Base-by-base conservation (phyloP, 2,888 invertebrate species). In the Neoitamus cyanurus region DNA sequence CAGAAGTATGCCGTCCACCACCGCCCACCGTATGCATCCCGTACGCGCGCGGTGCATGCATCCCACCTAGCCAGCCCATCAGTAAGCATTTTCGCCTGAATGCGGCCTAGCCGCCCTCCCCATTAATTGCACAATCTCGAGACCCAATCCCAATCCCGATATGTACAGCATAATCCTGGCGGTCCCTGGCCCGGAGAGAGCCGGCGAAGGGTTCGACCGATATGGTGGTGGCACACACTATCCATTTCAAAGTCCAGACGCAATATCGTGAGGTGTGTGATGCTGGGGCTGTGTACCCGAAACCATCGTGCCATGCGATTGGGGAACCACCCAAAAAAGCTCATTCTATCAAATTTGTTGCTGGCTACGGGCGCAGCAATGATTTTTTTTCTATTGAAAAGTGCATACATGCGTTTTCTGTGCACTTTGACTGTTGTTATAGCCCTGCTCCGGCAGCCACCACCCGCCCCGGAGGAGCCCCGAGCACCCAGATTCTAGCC, bases 311-410 rank as follows among this genome's bases (percentile, higher is more conserved):
- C 58, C 58, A 58, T 58, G 58, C 58, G 58, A 58, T 58, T 58
- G 58, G 58, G 75, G 42, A 75, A 58, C 82, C 70, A 70, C 69
- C 70, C 37, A 70, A 83, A 68, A 80, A 46, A 68, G 84, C 83
- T 86, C 86, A 84, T 86, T 86, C 84, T 86, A 86, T 86, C 86
- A 85, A 86, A 86, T 86, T 86, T 85, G 83, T 84, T 83, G 85
- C 77, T 82, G 86, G 72, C 75, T 83, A 83, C 37, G 36, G 68
- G 20, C 73, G 36, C 34, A 30, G 58, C 20, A 46, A 6, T 5
- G 28, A 34, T 80, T 36, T 83, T 75, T 72, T 46, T 37, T 70
- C 15, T 48, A 73, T 68, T 46, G 75, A 83, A 83, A 83, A 83
- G 34, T 83, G 83, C 83, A 83, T 83, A 37, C 73, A 83, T 83